phyloP scores from a whole-genome alignment of 2,888 invertebrate genomes.

The Bellardia bayeri region DNA sequence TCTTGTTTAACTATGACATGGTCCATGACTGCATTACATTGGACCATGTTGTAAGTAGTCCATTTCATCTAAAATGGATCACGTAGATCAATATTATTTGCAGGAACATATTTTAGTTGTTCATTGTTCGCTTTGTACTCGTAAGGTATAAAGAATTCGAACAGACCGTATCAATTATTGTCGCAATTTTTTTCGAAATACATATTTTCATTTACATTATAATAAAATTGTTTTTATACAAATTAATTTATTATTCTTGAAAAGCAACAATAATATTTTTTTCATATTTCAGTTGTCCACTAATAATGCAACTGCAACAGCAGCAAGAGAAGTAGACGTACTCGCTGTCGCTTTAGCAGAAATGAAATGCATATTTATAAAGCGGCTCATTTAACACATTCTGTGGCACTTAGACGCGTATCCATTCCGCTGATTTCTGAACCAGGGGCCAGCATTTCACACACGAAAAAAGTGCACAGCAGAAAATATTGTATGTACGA shows the following conservation, averaged over 20 bases:
- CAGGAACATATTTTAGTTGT: no score
- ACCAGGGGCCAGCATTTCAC: conserved; percentile 60
- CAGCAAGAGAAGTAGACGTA: conserved; percentile 3
- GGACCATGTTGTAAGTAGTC: no score
- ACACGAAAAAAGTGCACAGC: neutral
- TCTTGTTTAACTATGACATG: no score
- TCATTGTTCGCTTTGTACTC: no score
- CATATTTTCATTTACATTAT: conserved; percentile 35
- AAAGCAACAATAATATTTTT: conserved; percentile 61
- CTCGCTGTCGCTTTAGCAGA: conserved; percentile 28
- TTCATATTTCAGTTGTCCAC: conserved; percentile 51
- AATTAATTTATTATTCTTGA: conserved; percentile 70
- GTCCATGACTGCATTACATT: no score
- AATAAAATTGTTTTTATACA: conserved; percentile 48
- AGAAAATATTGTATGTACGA: conserved; percentile 23
- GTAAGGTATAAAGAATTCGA: neutral
- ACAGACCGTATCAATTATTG: neutral
- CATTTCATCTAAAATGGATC: no score
- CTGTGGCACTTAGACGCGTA: conserved; percentile 50
- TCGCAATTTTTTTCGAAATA: neutral
- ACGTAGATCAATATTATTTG: no score
- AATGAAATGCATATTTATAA: conserved; percentile 71
- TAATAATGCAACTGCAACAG: conserved; percentile 41
- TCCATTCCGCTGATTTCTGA: conserved; percentile 43
- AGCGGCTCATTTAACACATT: conserved; percentile 65